These are phyloP conservation scores for Pterocles orientalis DNA, from an alignment of 2,113 vertebrate species.

Conservation along the genomic window DNA sequence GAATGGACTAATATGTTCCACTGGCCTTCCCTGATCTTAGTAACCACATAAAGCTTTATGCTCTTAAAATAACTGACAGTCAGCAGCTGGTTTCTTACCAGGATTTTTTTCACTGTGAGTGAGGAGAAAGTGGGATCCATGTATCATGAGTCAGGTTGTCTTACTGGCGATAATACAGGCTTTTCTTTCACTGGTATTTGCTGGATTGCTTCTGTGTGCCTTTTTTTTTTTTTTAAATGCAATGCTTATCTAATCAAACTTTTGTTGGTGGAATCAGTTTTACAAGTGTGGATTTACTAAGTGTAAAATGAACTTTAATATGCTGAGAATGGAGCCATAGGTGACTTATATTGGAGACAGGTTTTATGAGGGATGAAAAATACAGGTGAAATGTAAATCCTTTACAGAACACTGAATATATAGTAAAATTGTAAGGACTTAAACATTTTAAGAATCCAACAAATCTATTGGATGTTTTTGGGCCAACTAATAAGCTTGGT, in stretches of 20 bases:
- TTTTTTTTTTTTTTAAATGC: neutral
- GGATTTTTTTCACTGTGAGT: neutral
- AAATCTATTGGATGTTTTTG: neutral
- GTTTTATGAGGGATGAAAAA: neutral
- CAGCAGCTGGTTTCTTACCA: neutral
- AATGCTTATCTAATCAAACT: neutral
- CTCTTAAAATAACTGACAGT: neutral
- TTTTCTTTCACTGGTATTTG: neutral
- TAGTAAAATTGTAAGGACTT: neutral
- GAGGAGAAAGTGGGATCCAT: neutral
- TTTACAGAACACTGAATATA: neutral
- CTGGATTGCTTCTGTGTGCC: neutral
- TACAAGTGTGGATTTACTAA: neutral
- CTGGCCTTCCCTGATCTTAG: neutral
- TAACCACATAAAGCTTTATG: neutral
- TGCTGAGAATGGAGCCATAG: neutral
- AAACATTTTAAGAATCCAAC: neutral
- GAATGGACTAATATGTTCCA: neutral
- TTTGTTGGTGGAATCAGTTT: neutral
- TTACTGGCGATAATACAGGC: neutral
- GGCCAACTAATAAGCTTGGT: neutral
- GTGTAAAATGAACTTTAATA: neutral
- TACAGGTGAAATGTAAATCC: neutral
- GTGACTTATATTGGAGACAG: neutral
- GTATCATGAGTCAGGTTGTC: neutral